phyloP scores from a whole-genome alignment of 1,140 invertebrate genomes.

The Meloidogyne floridensis region DNA sequence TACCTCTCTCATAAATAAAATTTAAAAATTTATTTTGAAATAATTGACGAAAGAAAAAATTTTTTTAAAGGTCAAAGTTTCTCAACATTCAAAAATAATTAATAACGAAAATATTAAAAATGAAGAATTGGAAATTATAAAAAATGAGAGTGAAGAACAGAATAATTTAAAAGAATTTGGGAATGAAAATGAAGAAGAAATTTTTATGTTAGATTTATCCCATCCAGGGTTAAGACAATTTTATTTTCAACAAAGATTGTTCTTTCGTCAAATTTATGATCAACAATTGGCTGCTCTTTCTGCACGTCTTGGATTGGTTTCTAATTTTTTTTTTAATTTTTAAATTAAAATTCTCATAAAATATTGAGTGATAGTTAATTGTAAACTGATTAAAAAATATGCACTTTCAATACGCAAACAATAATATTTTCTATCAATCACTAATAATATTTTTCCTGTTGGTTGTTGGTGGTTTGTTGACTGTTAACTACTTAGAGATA shows the following conservation, averaged over 20 bases:
- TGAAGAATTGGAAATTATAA: too few species aligned
- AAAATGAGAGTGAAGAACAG: too few species aligned
- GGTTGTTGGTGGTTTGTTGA: too few species aligned
- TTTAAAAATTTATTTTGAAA: neutral
- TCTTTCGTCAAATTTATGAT: conserved; percentile 30
- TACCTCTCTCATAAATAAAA: too few species aligned
- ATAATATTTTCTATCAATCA: too few species aligned
- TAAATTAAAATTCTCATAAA: too few species aligned
- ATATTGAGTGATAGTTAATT: too few species aligned
- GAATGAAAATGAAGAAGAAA: neutral
- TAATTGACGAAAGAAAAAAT: neutral
- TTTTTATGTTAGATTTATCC: conserved; percentile 22
- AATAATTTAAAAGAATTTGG: too few species aligned
- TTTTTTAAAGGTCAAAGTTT: neutral
- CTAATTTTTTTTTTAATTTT: neutral
- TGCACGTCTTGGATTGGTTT: conserved; percentile 22
- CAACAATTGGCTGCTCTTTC: conserved; percentile 29
- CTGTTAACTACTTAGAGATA: too few species aligned
- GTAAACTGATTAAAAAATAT: too few species aligned
- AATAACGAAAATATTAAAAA: neutral
- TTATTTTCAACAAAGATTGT: conserved; percentile 24
- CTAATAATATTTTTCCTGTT: too few species aligned
- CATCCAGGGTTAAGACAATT: conserved; percentile 22
- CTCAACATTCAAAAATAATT: neutral
- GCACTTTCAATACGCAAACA: too few species aligned